These are phyloP conservation scores for Lampropteryx suffumata DNA, from an alignment of 2,888 invertebrate genomes.

Conservation along the genomic window DNA sequence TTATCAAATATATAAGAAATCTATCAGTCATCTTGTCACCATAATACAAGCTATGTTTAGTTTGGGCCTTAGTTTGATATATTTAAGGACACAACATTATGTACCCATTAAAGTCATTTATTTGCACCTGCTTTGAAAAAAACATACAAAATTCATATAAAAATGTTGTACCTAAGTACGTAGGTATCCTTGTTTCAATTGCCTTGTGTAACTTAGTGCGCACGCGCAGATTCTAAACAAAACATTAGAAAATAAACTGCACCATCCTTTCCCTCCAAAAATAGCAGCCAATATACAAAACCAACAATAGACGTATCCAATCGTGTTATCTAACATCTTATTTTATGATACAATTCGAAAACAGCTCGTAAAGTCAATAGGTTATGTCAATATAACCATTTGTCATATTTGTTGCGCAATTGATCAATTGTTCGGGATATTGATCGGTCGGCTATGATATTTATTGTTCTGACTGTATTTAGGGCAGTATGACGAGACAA, in stretches of 20 bases:
- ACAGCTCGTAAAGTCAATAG: background rate
- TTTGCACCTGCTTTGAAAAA: no score
- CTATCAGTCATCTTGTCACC: no score
- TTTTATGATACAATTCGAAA: constrained; percentile 11
- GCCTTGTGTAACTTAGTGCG: no score
- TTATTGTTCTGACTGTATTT: constrained; percentile 14
- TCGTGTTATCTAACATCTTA: constrained; percentile 8
- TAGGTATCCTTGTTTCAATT: no score
- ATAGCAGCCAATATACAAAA: constrained; percentile 10
- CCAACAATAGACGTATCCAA: constrained; percentile 7
- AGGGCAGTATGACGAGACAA: constrained; percentile 2
- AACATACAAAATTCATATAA: no score
- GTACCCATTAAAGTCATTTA: no score
- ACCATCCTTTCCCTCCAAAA: constrained; percentile 23
- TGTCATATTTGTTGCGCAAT: constrained; percentile 21
- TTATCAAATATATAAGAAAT: no score
- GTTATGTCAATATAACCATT: constrained; percentile 23
- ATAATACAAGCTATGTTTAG: no score
- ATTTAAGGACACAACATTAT: no score
- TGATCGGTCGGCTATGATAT: constrained; percentile 11
- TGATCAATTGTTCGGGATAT: constrained; percentile 14
- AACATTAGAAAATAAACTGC: background rate
- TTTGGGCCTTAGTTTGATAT: no score
- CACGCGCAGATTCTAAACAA: background rate
- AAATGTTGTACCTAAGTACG: no score